A percentile compares a stretch with the other conserved stretches of the same genome.
Evolutionary conservation across 2,113 vertebrate genomes (phyloP).

Genomic region (Ursus arctos): DNA sequence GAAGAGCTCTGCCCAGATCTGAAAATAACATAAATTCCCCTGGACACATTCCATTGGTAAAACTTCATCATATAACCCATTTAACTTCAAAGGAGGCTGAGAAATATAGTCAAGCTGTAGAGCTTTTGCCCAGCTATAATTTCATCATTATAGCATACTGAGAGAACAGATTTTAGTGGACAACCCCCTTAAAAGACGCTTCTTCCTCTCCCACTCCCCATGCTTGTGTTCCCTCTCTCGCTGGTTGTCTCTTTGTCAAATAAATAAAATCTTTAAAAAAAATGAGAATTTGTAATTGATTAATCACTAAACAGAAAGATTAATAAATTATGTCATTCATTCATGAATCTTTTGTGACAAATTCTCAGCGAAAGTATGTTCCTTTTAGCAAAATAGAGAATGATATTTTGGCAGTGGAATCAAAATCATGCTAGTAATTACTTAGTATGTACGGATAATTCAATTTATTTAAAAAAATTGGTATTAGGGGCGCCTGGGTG

Average conservation of each 20-base stretch:
- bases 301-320: slow-evolving; percentile 9
- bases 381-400: background rate
- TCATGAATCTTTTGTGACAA: slow-evolving; percentile 50
- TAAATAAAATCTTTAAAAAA: background rate
- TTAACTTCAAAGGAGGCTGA: background rate
- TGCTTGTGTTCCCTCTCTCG: too few relatives aligned
- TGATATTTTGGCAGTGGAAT: background rate
- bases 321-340: slow-evolving; percentile 38
- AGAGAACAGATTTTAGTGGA: background rate
- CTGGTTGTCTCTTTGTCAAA: too few relatives aligned
- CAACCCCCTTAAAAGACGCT: background rate
- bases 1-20: background rate
- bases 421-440: slow-evolving; percentile 21
- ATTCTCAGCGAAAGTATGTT: slow-evolving; percentile 22
- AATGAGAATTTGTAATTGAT: slow-evolving; percentile 4
- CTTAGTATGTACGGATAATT: background rate
- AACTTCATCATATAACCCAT: background rate
- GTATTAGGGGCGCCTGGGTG: background rate
- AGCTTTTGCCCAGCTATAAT: background rate
- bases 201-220: too few relatives aligned
- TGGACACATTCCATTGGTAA: background rate
- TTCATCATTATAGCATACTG: background rate
- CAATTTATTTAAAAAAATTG: slow-evolving; percentile 7
- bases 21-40: background rate
- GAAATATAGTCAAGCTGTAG: background rate